phyloP scores from a whole-genome alignment of 30 jellyfish, hydroid and myxozoan genomes.

The Sanderia malayensis region DNA sequence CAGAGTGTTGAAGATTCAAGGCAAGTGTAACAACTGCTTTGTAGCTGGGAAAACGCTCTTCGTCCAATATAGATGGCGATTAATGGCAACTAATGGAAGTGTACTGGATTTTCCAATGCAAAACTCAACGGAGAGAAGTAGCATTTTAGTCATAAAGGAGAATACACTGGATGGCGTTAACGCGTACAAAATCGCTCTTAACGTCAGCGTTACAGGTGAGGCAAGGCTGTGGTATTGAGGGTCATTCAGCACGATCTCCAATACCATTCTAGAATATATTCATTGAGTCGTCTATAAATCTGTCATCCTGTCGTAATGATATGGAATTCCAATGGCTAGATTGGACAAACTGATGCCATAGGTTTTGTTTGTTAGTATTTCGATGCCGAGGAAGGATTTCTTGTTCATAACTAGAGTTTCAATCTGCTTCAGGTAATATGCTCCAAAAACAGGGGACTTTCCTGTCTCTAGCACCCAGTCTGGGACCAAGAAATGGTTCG shows the following conservation, averaged over 20 bases:
- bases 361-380: too few species aligned
- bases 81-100: neutral
- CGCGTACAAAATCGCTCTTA: slow-evolving; percentile 15
- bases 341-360: too few species aligned
- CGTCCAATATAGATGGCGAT: neutral
- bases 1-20: slow-evolving; percentile 59
- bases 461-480: slow-evolving; percentile 41
- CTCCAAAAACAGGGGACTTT: neutral
- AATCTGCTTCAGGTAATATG: neutral
- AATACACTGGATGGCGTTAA: slow-evolving; percentile 51
- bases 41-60: neutral
- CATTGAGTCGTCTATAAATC: too few species aligned
- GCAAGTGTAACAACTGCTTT: slow-evolving; percentile 66
- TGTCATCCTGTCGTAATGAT: too few species aligned
- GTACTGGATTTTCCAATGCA: neutral
- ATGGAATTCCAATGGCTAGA: too few species aligned
- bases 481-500: slow-evolving; percentile 74
- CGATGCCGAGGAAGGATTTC: too few species aligned
- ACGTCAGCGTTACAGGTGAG: slow-evolving; percentile 23
- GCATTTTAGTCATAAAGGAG: slow-evolving; percentile 23
- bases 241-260: too few species aligned
- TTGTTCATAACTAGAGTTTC: too few species aligned
- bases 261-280: too few species aligned
- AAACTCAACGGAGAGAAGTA: neutral
- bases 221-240: too few species aligned